These are phyloP conservation scores for Leucozona laternaria DNA, from an alignment of 2,888 invertebrate genomes.

Conservation along the genomic window DNA sequence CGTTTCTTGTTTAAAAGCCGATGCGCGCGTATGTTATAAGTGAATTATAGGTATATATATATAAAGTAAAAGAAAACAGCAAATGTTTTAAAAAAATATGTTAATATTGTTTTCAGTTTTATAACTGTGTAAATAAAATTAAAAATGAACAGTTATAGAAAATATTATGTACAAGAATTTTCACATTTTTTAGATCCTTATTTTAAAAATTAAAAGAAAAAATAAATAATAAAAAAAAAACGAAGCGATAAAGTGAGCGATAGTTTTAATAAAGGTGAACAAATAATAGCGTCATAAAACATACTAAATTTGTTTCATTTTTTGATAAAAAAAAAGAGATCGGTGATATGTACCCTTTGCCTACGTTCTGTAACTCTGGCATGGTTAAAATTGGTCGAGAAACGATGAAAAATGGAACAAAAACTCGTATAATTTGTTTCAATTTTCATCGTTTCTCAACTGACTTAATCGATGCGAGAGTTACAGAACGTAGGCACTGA, in stretches of 20 bases:
- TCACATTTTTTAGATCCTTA: constrained; percentile 62
- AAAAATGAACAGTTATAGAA: constrained; percentile 37
- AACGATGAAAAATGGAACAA: no score
- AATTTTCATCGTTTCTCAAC: no score
- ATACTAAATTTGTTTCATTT: no score
- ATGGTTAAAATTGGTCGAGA: no score
- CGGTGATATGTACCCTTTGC: no score
- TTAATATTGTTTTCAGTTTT: constrained; percentile 58
- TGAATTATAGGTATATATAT: constrained; percentile 43
- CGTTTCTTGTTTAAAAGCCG: constrained; percentile 49
- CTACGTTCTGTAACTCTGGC: no score
- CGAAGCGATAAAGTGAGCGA: constrained; percentile 50
- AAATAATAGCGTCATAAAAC: no score
- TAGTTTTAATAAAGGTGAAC: constrained; percentile 68
- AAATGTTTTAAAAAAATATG: constrained; percentile 36
- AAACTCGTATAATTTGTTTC: no score
- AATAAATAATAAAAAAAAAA: constrained; percentile 22
- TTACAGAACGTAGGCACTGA: no score
- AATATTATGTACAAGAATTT: constrained; percentile 44
- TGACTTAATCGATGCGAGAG: no score
- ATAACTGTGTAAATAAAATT: constrained; percentile 52
- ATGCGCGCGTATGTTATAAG: constrained; percentile 59
- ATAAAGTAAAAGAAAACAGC: constrained; percentile 20
- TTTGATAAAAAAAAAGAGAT: no score
- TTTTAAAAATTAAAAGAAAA: constrained; percentile 52